Base-by-base conservation (phyloP, 2,113 vertebrate genomes). In the Australoheros scitulus region DNA sequence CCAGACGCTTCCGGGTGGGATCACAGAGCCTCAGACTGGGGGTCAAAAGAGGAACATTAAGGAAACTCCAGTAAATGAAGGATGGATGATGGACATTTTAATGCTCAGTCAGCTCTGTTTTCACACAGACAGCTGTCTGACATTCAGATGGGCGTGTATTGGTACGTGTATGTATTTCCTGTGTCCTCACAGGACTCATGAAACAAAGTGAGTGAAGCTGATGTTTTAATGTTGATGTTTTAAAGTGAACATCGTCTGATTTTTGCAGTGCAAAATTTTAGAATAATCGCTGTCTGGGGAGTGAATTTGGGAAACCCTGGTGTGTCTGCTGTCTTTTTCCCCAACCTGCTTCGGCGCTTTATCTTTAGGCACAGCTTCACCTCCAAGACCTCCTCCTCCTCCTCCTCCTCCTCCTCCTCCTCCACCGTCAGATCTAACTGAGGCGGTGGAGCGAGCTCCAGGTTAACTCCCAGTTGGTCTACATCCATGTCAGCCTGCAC, bases 311-410 rank as follows among this genome's bases (percentile, higher is more conserved):
- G 82, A 80, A 75, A 79, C 52, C 50, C 79, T 76, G 59, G 47
- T 43, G 74, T 59, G 74, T 64, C 70, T 76, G 26, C 22, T 34
- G 43, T 55, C 26, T 26, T 52, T 13, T 17, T 13, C 63, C 64
- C 63, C 41, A 32, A 11, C 63, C 41, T 80, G 76, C 65, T 72
- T 52, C 17, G 20, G 65, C 65, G 13, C 82, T 87, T 78, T 85
- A 76, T 89, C 90, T 88, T 59, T 74, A 91, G 89, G 84, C 86
- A 32, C 76, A 59, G 74, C 79, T 92, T 90, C 89, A 88, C 89
- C 90, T 87, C 63, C 36, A 38, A 72, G 85, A 85, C 75, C 87
- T 85, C 43, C 74, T 24, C 68, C 77, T 60, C 38, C 57, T 74
- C 80, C 58, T 75, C 79, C 60, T 84, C 41, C 77, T 85, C 58